These are phyloP conservation scores for Stratiolaelaps scimitus DNA, from an alignment of 1,140 invertebrate genomes.

Conservation along the genomic window DNA sequence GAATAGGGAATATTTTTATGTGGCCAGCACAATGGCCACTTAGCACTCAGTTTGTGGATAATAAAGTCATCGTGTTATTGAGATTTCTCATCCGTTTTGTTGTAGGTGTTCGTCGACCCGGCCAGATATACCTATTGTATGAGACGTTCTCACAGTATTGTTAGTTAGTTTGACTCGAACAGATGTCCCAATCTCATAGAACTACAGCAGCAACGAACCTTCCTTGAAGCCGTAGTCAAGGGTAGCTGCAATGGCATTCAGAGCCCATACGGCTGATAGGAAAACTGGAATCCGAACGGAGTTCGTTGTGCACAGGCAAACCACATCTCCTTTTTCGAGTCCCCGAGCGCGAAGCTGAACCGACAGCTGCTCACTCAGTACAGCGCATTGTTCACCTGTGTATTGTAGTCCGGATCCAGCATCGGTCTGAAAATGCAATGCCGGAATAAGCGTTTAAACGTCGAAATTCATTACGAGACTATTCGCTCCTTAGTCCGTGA, in stretches of 20 bases:
- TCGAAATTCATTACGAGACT: not conserved
- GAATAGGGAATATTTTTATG: too few species aligned
- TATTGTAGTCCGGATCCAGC: not conserved
- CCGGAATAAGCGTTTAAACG: not conserved
- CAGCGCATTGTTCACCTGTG: not conserved
- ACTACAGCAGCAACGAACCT: not conserved
- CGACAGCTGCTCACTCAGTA: not conserved
- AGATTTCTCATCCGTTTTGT: too few species aligned
- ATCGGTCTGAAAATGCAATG: not conserved
- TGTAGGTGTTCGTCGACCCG: too few species aligned
- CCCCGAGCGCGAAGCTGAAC: not conserved
- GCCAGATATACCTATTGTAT: too few species aligned
- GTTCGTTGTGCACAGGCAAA: not conserved
- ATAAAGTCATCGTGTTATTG: too few species aligned
- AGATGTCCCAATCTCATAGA: too few species aligned
- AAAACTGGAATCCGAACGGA: not conserved
- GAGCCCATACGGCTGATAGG: conserved; percentile 3
- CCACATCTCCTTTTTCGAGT: not conserved
- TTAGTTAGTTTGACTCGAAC: too few species aligned
- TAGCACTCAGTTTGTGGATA: too few species aligned
- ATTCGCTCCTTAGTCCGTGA: too few species aligned
- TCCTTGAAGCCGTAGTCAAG: not conserved
- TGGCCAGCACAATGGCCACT: too few species aligned
- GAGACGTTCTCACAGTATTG: too few species aligned
- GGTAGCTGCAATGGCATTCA: not conserved